Percentiles rank a stretch among this genome's conserved stretches.
These are phyloP conservation scores for Eugnorisma glareosa DNA, from an alignment of 2,888 invertebrate species.

Conservation along the genomic window DNA sequence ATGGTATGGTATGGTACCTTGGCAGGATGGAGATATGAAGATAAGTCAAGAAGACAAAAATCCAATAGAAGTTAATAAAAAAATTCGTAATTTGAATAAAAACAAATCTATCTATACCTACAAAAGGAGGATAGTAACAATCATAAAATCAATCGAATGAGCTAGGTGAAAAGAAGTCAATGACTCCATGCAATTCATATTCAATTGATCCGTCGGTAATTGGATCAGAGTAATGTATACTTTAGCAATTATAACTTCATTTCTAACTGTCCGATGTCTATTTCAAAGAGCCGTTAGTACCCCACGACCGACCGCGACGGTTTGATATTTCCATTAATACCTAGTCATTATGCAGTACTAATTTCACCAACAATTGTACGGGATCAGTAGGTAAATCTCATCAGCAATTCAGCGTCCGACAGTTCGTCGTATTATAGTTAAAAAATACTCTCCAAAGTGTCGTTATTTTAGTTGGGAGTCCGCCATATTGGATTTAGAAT, in stretches of 20 bases:
- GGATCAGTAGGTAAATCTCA: too few species aligned
- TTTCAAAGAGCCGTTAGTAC: slow-evolving; percentile 14
- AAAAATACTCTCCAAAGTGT: too few species aligned
- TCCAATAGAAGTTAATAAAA: neutral
- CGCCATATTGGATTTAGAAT: too few species aligned
- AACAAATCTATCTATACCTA: neutral
- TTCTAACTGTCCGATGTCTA: slow-evolving; percentile 29
- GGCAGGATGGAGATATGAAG: neutral
- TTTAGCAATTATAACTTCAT: slow-evolving; percentile 33
- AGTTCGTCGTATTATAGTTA: too few species aligned
- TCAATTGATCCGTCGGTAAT: slow-evolving; percentile 47
- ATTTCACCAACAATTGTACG: neutral
- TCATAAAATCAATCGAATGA: slow-evolving; percentile 6
- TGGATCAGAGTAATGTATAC: slow-evolving; percentile 43
- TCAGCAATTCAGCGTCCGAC: neutral
- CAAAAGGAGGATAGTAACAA: neutral
- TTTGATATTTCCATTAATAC: slow-evolving; percentile 6
- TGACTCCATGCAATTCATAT: slow-evolving; percentile 33
- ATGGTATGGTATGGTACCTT: neutral
- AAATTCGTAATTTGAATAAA: neutral
- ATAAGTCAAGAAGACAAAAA: neutral
- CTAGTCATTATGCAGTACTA: neutral
- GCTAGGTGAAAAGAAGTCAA: slow-evolving; percentile 21
- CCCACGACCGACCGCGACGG: neutral
- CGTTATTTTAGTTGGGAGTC: too few species aligned